phyloP scores from a whole-genome alignment of 2,113 vertebrate genomes.

The Hippocampus guttulatus region DNA sequence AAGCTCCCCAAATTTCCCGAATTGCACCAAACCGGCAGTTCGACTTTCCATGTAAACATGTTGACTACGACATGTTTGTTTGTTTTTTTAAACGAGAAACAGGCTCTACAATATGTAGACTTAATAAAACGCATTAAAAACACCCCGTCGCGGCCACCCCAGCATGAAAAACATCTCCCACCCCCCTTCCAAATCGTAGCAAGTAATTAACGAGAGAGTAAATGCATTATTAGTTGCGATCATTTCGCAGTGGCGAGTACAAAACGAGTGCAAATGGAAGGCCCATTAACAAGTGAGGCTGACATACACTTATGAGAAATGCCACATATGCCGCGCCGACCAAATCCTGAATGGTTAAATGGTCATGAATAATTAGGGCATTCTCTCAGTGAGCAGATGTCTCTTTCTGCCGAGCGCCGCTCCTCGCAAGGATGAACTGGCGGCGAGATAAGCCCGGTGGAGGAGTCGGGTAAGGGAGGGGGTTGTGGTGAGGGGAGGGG shows the following conservation, averaged over 20 bases:
- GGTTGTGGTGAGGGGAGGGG: slow-evolving; percentile 21
- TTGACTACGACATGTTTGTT: not conserved
- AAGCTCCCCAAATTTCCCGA: not conserved
- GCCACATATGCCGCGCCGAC: slow-evolving; percentile 68
- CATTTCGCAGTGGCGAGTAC: slow-evolving; percentile 28
- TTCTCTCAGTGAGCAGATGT: slow-evolving; percentile 78
- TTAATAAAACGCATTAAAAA: not conserved
- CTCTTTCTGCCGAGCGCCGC: slow-evolving; percentile 67
- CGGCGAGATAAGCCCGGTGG: slow-evolving; percentile 54
- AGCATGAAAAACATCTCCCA: slow-evolving; percentile 7
- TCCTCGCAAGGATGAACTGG: slow-evolving; percentile 59
- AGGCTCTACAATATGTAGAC: not conserved
- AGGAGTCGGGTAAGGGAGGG: slow-evolving; percentile 27
- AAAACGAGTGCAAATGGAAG: slow-evolving; percentile 50
- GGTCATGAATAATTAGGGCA: slow-evolving; percentile 79
- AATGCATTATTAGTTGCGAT: slow-evolving; percentile 14
- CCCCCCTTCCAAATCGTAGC: not conserved
- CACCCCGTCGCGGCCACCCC: not conserved
- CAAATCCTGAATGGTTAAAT: slow-evolving; percentile 75
- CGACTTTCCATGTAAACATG: not conserved
- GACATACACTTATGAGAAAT: slow-evolving; percentile 58
- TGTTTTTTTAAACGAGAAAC: not conserved
- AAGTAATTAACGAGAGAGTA: slow-evolving; percentile 14
- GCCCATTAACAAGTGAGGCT: slow-evolving; percentile 57
- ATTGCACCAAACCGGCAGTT: not conserved